These are phyloP conservation scores for Poecilia velifera DNA, from an alignment of 2,797 vertebrate species.

Conservation along the genomic window DNA sequence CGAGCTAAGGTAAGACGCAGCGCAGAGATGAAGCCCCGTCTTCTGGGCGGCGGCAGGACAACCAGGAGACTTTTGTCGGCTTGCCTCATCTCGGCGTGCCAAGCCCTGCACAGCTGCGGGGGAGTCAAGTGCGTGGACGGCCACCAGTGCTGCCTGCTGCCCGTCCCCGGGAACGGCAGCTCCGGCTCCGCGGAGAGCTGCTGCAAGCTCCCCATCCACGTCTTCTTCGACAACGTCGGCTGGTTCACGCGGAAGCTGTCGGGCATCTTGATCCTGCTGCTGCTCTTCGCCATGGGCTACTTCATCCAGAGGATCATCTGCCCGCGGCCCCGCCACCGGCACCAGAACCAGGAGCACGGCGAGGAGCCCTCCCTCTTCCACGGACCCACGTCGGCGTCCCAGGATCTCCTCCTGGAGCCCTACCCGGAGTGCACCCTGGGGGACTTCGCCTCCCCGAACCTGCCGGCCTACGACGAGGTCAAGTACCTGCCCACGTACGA, in stretches of 20 bases:
- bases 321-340: conserved; percentile 83
- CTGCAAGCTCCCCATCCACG: conserved; percentile 86
- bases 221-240: conserved; percentile 89
- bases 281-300: conserved; percentile 94
- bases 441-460: conserved; percentile 80
- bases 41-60: conserved; percentile 63
- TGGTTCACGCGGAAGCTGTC: conserved; percentile 93
- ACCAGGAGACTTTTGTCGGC: conserved; percentile 71
- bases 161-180: conserved; percentile 74
- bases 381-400: conserved; percentile 84
- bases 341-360: conserved; percentile 62
- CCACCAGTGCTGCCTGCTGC: conserved; percentile 86
- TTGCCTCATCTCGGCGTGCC: conserved; percentile 75
- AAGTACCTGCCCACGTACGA: conserved; percentile 94
- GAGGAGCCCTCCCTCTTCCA: conserved; percentile 81
- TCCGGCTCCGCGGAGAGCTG: conserved; percentile 79
- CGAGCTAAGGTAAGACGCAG: neutral
- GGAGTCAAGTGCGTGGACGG: conserved; percentile 85
- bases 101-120: conserved; percentile 84
- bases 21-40: conserved; percentile 68
- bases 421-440: conserved; percentile 76
- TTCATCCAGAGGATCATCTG: conserved; percentile 92
- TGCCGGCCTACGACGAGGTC: conserved; percentile 94
- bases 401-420: conserved; percentile 88
- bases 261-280: conserved; percentile 90